phyloP scores from a whole-genome alignment of 2,113 vertebrate genomes.

The Nibea coibor region DNA sequence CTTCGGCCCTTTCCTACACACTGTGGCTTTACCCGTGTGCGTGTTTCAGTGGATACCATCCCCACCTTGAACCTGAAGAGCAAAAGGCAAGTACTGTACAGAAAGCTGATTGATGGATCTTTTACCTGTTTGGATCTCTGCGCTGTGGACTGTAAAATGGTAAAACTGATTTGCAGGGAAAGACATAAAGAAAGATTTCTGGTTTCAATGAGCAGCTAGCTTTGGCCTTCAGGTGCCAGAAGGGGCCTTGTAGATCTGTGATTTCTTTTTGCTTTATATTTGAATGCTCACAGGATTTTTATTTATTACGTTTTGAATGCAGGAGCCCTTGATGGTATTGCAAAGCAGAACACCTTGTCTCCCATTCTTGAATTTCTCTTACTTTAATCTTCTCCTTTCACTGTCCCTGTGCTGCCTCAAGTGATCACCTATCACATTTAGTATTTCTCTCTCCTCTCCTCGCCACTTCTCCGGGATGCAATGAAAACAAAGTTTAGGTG shows the following conservation, averaged over 20 bases:
- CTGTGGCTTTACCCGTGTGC: neutral
- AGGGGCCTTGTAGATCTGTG: constrained; percentile 2
- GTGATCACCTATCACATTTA: constrained; percentile 10
- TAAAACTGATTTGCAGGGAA: constrained; percentile 1
- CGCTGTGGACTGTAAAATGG: constrained; percentile 9
- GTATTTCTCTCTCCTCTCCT: constrained; percentile 20
- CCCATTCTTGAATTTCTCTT: constrained; percentile 27
- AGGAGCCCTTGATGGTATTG: constrained; percentile 21
- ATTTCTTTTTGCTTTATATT: constrained; percentile 34
- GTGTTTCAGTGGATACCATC: neutral
- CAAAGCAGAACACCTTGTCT: constrained; percentile 35
- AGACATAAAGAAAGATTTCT: constrained; percentile 25
- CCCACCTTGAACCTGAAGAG: neutral
- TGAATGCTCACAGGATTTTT: constrained; percentile 29
- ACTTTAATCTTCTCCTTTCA: constrained; percentile 25
- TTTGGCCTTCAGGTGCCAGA: constrained; percentile 27
- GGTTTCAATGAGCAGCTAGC: constrained; percentile 1
- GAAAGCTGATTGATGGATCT: constrained; percentile 31
- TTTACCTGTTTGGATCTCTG: constrained; percentile 25
- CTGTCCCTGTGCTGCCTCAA: constrained; percentile 24
- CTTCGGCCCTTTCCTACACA: neutral
- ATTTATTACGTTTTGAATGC: constrained; percentile 34
- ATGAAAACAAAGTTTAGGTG: constrained; percentile 31
- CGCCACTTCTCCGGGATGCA: constrained; percentile 25
- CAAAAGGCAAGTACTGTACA: neutral